Percentiles rank a stretch among this genome's conserved stretches.
These are phyloP conservation scores for Drosophila dives DNA, from an alignment of 2,888 invertebrate species.

Conservation along the genomic window DNA sequence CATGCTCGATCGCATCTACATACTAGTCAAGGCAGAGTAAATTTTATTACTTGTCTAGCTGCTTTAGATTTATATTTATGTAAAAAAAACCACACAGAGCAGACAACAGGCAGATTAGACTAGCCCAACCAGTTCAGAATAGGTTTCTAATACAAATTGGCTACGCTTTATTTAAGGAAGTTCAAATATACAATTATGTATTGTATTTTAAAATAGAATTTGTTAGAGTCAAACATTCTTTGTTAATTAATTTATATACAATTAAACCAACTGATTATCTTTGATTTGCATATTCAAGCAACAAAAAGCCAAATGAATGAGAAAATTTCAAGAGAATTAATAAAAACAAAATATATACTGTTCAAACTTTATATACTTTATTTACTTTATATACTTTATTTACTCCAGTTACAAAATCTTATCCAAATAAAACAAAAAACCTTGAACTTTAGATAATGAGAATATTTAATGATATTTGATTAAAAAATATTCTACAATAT, in stretches of 20 bases:
- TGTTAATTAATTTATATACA: slow-evolving; percentile 3
- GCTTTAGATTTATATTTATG: slow-evolving; percentile 74
- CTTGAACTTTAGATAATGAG: slow-evolving; percentile 1
- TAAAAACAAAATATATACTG: no score
- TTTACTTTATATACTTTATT: no score
- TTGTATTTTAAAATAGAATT: slow-evolving; percentile 20
- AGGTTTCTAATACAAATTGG: slow-evolving; percentile 19
- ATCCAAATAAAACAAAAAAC: background rate
- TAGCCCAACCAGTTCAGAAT: slow-evolving; percentile 52
- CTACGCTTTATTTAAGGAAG: slow-evolving; percentile 36
- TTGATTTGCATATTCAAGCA: slow-evolving; percentile 1
- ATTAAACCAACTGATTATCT: slow-evolving; percentile 12
- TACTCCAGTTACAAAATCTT: background rate
- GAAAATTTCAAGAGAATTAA: background rate
- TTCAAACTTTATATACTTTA: background rate
- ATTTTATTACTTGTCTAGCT: slow-evolving; percentile 64
- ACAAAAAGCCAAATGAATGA: background rate
- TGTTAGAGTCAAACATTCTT: background rate
- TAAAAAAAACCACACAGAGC: slow-evolving; percentile 58
- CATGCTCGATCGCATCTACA: slow-evolving; percentile 48
- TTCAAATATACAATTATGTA: slow-evolving; percentile 8
- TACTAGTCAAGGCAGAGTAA: slow-evolving; percentile 67
- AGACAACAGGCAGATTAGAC: slow-evolving; percentile 36
- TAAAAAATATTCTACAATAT: background rate
- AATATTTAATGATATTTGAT: background rate